Base-by-base conservation (phyloP, 1,140 invertebrate genomes). In the Acromyrmex echinatior region DNA sequence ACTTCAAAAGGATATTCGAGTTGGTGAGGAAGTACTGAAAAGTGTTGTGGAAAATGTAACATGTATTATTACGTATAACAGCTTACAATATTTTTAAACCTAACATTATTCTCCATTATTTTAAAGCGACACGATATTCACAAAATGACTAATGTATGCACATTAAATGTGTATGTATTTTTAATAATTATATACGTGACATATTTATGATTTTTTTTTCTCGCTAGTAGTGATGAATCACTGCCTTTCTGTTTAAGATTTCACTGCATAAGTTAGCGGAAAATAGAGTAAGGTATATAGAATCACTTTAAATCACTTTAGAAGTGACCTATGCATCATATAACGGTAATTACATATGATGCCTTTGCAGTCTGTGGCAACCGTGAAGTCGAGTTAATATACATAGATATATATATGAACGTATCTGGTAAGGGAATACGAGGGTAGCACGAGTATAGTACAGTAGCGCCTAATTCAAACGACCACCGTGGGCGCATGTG, bases 11-110 rank as follows among this genome's bases (percentile, higher is more conserved):
- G 65, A 81, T 81, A 70, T 81, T 80, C n/a, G 35, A 56, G 78
- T 25, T 9, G 65, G n/a, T 14, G 7, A 53, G 28, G n/a, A 80
- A 80, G 49, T 80, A 68, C 63, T 70, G 63, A 70, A 71, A 70
- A 81, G 65, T 70, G 63, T 81, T 56, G 78, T 56, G 65, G 62
- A 58, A 81, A 18, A 71, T 81, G 63, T 49, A 56, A 71, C 58
- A 81, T 56, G 78, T 81, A 70, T 81, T 81, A 81, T 81, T 80
- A 80, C n/a, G n/a, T 81, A 18, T 81, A n/a, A 56, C 31, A 28
- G 28, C 21, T 71, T 70, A 81, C 7, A 10, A 25, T 45, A 70
- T 12, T 49, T 51, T 79, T 66, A 21, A 66, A 49, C 25, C 12
- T 28, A 45, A 21, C 6, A 16, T 2, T 56, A 39, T 21, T 71